Conservation (phyloP, 1,140 invertebrate genomes). For the Maniola jurtina region DNA sequence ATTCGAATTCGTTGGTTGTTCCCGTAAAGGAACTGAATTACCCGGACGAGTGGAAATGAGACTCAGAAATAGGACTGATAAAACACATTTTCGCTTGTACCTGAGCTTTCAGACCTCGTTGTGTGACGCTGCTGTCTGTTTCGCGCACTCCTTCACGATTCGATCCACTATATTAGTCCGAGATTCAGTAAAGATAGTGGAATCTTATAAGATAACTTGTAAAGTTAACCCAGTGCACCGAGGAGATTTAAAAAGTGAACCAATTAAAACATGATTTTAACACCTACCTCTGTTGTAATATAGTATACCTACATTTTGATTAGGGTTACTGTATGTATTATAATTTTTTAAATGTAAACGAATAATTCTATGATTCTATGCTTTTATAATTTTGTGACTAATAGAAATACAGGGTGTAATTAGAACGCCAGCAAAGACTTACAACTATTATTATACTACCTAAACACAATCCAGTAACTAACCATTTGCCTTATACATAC, state of each 20-base stretch:
- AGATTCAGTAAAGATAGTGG: slow-evolving; percentile 67
- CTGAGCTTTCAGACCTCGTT: slow-evolving; percentile 66
- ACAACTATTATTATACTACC: too few relatives aligned
- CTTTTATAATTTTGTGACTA: too few relatives aligned
- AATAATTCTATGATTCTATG: too few relatives aligned
- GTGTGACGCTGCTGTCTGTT: slow-evolving; percentile 59
- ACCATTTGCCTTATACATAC: too few relatives aligned
- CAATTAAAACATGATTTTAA: neutral
- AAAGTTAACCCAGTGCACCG: slow-evolving; percentile 63
- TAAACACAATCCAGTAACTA: too few relatives aligned
- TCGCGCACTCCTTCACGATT: slow-evolving; percentile 64
- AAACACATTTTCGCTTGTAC: slow-evolving; percentile 67
- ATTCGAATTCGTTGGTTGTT: slow-evolving; percentile 61
- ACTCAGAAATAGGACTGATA: slow-evolving; percentile 60
- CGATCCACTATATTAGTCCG: slow-evolving; percentile 65
- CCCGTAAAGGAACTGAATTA: slow-evolving; percentile 53
- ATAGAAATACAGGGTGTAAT: too few relatives aligned
- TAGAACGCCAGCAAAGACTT: too few relatives aligned
- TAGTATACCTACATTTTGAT: too few relatives aligned
- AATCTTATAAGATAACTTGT: slow-evolving; percentile 72
- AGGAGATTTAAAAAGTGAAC: neutral
- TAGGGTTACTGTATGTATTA: too few relatives aligned
- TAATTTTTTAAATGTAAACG: too few relatives aligned
- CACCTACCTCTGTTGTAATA: too few relatives aligned
- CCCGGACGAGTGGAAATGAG: slow-evolving; percentile 71